These are phyloP conservation scores for Pharmacophagus antenor DNA, from an alignment of 2,888 invertebrate genomes.

Conservation along the genomic window DNA sequence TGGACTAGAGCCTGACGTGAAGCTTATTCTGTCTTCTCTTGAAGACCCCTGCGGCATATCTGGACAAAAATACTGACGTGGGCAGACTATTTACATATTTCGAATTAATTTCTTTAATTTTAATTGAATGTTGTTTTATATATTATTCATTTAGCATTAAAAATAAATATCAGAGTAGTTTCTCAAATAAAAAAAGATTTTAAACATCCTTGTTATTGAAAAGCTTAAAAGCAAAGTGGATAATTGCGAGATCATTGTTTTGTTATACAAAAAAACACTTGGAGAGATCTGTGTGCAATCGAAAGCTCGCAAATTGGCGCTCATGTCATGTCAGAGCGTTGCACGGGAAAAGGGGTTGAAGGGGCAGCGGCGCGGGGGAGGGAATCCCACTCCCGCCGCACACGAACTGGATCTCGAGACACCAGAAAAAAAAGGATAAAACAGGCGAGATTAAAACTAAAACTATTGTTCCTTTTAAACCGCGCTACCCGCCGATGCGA, in stretches of 20 bases:
- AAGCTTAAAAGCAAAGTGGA: not conserved
- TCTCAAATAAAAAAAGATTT: not conserved
- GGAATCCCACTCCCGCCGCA: conserved; percentile 45
- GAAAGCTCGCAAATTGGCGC: conserved; percentile 59
- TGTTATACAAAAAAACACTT: conserved; percentile 1
- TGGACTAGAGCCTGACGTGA: too few species aligned
- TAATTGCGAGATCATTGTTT: not conserved
- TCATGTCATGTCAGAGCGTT: conserved; percentile 47
- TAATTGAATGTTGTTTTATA: too few species aligned
- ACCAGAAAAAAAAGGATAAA: conserved; percentile 51
- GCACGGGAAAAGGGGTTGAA: conserved; percentile 37
- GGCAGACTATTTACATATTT: too few species aligned
- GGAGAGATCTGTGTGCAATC: conserved; percentile 34
- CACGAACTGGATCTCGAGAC: conserved; percentile 64
- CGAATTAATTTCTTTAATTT: too few species aligned
- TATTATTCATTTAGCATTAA: not conserved
- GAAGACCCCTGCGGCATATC: too few species aligned
- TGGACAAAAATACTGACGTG: too few species aligned
- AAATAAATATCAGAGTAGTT: too few species aligned
- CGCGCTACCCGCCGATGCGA: conserved; percentile 47
- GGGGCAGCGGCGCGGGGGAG: conserved; percentile 39
- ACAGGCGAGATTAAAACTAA: conserved; percentile 70
- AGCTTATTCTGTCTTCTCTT: too few species aligned
- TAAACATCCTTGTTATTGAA: not conserved
- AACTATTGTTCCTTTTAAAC: conserved; percentile 76